These are phyloP conservation scores for Eledone cirrhosa DNA, from an alignment of 2,888 invertebrate genomes.

Conservation along the genomic window DNA sequence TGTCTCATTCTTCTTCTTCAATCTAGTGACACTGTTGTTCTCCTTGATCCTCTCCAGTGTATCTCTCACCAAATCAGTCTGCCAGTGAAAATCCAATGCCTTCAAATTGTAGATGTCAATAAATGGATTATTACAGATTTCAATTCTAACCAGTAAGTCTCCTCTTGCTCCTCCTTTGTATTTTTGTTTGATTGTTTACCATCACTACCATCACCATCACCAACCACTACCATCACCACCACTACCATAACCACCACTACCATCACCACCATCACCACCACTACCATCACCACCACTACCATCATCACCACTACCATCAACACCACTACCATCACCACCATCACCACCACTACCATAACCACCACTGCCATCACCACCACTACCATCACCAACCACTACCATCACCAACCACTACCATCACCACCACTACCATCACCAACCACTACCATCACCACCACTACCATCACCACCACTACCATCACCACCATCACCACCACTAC, in stretches of 20 bases:
- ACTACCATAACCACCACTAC: too few species aligned
- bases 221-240: too few species aligned
- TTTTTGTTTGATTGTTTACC: background rate
- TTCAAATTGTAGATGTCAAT: constrained; percentile 48
- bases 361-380: background rate
- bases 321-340: too few species aligned
- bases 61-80: constrained; percentile 51
- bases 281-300: background rate
- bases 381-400: too few species aligned
- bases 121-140: constrained; percentile 57
- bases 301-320: background rate
- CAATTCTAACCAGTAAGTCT: constrained; percentile 44
- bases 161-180: constrained; percentile 17
- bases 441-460: too few species aligned
- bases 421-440: too few species aligned
- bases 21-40: constrained; percentile 52
- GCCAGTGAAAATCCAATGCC: constrained; percentile 52
- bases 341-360: too few species aligned
- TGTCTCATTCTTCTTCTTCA: constrained; percentile 18
- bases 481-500: background rate
- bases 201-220: too few species aligned
- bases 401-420: too few species aligned
- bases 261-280: too few species aligned
- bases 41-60: constrained; percentile 56
- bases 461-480: background rate